Evolutionary conservation across 2,113 vertebrate species (phyloP), one percentile per base, ranked within the genome.

Genomic region (Nerophis ophidion): DNA sequence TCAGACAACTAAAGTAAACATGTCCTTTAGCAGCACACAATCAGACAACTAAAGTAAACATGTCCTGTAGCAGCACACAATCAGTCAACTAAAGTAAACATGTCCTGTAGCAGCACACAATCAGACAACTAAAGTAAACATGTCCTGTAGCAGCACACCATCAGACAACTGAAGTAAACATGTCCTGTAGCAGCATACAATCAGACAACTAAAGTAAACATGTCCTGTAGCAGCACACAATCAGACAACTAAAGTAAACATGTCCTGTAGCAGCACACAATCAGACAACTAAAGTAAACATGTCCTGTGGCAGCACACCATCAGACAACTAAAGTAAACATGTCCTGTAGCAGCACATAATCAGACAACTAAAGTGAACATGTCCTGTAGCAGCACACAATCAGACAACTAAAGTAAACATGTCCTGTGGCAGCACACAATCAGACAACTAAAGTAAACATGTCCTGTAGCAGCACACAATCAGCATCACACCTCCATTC

Each of bases 401-500:
- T 77, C 81, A 80, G 62, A n/a, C n/a, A n/a, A n/a, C n/a, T n/a
- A n/a, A n/a, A n/a, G n/a, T 26, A 26, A 26, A 66, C 82, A 78
- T 69, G 54, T 56, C 67, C 60, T 75, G 83, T 74, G 74, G 51
- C 59, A 60, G 63, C 74, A 54, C 81, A 74, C 83, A 81, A 83
- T 77, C 81, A 80, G 62, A n/a, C n/a, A n/a, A n/a, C n/a, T n/a
- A n/a, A n/a, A n/a, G n/a, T 26, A 26, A 26, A 66, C 82, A 78
- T 69, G 54, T 56, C 67, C 60, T 75, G 83, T 74, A 74, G 51
- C 59, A 60, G 63, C 74, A 54, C 81, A 74, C 83, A 81, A 83
- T 77, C 81, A 80, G 62, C 69, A 71, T 64, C 64, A 83, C 82
- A 82, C 80, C 82, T 82, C 82, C 68, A 73, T 78, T 82, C 87